These are phyloP conservation scores for Galerucella nymphaeae DNA, from an alignment of 2,888 invertebrate species.

Conservation along the genomic window DNA sequence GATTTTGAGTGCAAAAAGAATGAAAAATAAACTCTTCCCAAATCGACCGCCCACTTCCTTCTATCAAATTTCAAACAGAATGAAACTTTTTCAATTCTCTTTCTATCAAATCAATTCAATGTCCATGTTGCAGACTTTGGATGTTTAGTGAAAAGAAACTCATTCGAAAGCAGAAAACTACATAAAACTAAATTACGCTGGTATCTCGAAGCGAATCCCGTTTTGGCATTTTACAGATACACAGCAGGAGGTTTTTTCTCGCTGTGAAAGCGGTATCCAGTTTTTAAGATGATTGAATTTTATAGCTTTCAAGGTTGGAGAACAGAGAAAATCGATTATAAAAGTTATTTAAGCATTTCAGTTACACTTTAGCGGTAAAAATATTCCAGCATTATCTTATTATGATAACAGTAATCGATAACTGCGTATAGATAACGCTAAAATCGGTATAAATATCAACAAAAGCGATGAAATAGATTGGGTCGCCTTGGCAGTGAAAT, in stretches of 20 bases:
- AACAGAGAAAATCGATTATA: not conserved
- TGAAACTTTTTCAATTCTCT: not conserved
- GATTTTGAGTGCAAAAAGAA: no score
- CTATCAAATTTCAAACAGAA: not conserved
- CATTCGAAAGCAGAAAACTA: slow-evolving; percentile 17
- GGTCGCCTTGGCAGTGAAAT: no score
- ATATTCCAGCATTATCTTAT: no score
- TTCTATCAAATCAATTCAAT: not conserved
- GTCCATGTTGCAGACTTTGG: no score
- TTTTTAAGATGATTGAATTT: slow-evolving; percentile 1
- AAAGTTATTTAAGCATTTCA: not conserved
- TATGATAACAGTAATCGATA: no score
- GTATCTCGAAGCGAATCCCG: not conserved
- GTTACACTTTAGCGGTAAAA: not conserved
- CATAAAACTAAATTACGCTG: slow-evolving; percentile 16
- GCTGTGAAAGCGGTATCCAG: not conserved
- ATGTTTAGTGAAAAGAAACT: slow-evolving; percentile 17
- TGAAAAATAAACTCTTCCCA: no score
- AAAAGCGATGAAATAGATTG: no score
- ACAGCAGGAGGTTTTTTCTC: not conserved
- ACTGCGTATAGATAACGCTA: no score
- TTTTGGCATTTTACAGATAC: not conserved
- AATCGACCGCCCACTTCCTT: not conserved
- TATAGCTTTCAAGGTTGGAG: not conserved
- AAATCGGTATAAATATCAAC: no score